These are phyloP conservation scores for Microctenopoma stevenorrisi DNA, from an alignment of 2,797 vertebrate species.

Conservation along the genomic window DNA sequence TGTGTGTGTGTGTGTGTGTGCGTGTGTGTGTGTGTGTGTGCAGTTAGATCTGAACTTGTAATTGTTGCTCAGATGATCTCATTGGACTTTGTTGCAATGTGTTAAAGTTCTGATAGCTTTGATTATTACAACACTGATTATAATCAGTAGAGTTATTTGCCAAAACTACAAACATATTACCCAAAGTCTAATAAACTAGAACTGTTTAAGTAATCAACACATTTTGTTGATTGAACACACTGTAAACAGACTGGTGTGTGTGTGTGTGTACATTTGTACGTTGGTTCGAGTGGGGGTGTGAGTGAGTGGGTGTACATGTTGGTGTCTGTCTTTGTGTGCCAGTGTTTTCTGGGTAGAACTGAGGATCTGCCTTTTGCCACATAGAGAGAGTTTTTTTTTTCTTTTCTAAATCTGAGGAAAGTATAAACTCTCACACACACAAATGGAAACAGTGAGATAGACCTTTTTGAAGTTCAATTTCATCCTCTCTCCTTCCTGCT, in stretches of 20 bases:
- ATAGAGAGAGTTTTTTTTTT: conserved; percentile 23
- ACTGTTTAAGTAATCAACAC: conserved; percentile 3
- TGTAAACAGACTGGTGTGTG: conserved; percentile 7
- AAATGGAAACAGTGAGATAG: conserved; percentile 55
- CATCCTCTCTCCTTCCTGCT: conserved; percentile 45
- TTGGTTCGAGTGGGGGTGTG: conserved; percentile 20
- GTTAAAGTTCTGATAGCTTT: too few relatives aligned
- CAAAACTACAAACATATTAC: conserved; percentile 1
- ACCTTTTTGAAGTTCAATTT: conserved; percentile 72
- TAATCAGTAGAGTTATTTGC: background rate
- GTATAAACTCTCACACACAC: conserved; percentile 23
- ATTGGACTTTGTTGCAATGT: background rate
- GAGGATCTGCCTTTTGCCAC: conserved; percentile 47
- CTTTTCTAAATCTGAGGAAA: conserved; percentile 32
- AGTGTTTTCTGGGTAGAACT: conserved; percentile 48
- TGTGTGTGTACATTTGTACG: background rate
- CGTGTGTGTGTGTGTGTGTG: background rate
- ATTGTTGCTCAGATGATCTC: background rate
- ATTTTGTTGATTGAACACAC: background rate
- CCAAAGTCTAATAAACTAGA: background rate
- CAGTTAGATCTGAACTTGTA: background rate
- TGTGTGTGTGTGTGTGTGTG: conserved; percentile 2
- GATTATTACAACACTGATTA: background rate
- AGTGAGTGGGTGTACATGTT: conserved; percentile 27
- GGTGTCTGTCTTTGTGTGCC: conserved; percentile 29